These are phyloP conservation scores for Cherax destructor DNA, from an alignment of 1,140 invertebrate species.

Conservation along the genomic window DNA sequence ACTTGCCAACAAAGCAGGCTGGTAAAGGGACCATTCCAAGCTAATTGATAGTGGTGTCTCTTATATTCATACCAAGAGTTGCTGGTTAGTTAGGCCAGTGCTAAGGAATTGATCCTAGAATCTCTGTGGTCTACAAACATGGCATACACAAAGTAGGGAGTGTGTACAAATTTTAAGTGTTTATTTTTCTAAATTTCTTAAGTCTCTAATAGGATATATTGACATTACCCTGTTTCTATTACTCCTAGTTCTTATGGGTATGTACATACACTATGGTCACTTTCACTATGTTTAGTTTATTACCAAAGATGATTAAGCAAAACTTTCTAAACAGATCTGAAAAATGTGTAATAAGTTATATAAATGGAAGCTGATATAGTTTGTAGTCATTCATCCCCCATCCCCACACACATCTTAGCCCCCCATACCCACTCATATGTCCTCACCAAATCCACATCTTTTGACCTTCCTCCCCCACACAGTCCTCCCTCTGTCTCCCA, in stretches of 20 bases:
- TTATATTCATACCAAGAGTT: slow-evolving; percentile 46
- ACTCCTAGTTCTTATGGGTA: slow-evolving; percentile 39
- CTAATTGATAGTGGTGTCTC: slow-evolving; percentile 61
- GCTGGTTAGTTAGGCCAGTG: slow-evolving; percentile 24
- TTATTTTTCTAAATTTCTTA: slow-evolving; percentile 62
- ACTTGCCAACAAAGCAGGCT: slow-evolving; percentile 57
- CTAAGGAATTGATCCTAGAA: slow-evolving; percentile 30
- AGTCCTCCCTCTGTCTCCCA: too few relatives aligned
- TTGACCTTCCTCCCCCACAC: too few relatives aligned
- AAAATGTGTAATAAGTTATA: slow-evolving; percentile 35
- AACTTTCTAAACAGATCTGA: slow-evolving; percentile 44
- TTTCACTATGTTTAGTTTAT: slow-evolving; percentile 48
- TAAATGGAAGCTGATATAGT: slow-evolving; percentile 45
- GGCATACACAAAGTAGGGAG: slow-evolving; percentile 57
- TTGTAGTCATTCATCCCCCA: too few relatives aligned
- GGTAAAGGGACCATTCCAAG: slow-evolving; percentile 63
- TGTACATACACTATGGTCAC: slow-evolving; percentile 27
- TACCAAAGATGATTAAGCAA: slow-evolving; percentile 38
- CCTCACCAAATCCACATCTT: too few relatives aligned
- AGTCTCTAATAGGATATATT: slow-evolving; percentile 40
- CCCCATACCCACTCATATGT: too few relatives aligned
- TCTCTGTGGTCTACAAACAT: slow-evolving; percentile 58
- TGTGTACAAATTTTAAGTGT: slow-evolving; percentile 54
- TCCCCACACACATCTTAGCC: too few relatives aligned
- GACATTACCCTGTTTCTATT: slow-evolving; percentile 18